Conservation (phyloP, 2,888 invertebrate genomes). For the Scrobipalpa costella region DNA sequence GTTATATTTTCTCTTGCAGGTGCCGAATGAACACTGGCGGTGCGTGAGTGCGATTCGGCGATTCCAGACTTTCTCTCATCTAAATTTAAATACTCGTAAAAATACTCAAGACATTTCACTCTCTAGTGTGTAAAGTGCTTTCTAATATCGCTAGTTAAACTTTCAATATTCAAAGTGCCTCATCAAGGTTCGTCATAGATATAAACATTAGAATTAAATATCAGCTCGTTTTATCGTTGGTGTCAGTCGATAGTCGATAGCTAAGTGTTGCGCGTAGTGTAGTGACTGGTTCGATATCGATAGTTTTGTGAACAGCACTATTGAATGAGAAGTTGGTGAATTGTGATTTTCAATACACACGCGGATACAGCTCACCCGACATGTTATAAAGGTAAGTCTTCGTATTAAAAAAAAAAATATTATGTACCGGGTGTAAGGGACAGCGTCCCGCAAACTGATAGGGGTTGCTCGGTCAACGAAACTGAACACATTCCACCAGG, state of each 20-base stretch:
- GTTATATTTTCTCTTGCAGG: slow-evolving; percentile 39
- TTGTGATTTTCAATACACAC: slow-evolving; percentile 44
- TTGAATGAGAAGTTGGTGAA: slow-evolving; percentile 40
- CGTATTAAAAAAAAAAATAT: too few species aligned
- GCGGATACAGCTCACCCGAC: slow-evolving; percentile 51
- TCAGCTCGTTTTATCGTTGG: slow-evolving; percentile 31
- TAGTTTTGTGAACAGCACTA: slow-evolving; percentile 41
- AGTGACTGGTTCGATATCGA: slow-evolving; percentile 35
- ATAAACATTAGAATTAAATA: slow-evolving; percentile 32
- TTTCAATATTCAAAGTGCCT: slow-evolving; percentile 50
- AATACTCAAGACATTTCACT: slow-evolving; percentile 30
- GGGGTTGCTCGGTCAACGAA: too few species aligned
- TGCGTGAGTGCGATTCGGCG: slow-evolving; percentile 25
- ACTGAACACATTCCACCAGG: too few species aligned
- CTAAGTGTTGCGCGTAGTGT: slow-evolving; percentile 36
- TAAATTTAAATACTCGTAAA: slow-evolving; percentile 36
- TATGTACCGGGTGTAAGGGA: too few species aligned
- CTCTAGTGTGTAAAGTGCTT: slow-evolving; percentile 43
- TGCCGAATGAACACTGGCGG: slow-evolving; percentile 30
- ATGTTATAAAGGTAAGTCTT: slow-evolving; percentile 74
- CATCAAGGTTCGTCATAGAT: slow-evolving; percentile 40
- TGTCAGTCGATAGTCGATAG: slow-evolving; percentile 34
- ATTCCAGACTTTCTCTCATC: slow-evolving; percentile 36
- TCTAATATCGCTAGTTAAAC: slow-evolving; percentile 35
- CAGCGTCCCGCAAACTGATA: too few species aligned